Percentiles rank a stretch among this genome's conserved stretches.
These are phyloP conservation scores for Hirudinaria manillensis DNA, from an alignment of 2,888 invertebrate genomes.

Conservation along the genomic window DNA sequence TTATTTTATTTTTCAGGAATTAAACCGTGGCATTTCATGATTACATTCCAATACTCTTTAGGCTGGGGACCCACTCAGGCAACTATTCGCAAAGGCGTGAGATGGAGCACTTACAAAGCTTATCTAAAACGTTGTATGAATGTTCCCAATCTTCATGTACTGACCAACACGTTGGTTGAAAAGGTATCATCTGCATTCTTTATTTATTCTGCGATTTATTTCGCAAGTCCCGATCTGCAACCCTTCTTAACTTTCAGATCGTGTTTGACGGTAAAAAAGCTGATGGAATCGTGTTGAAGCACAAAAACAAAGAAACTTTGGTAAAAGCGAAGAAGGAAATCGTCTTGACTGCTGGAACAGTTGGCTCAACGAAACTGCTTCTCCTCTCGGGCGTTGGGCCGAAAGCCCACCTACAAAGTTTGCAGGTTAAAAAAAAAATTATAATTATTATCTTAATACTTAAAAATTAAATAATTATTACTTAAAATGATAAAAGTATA, in stretches of 20 bases:
- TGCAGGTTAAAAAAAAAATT: constrained; percentile 34
- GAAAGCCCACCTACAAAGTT: constrained; percentile 38
- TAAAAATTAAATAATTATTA: neutral
- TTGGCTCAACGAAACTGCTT: constrained; percentile 41
- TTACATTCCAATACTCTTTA: neutral
- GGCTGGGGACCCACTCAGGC: constrained; percentile 40
- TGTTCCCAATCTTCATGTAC: constrained; percentile 38
- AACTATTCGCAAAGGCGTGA: constrained; percentile 39
- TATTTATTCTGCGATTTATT: neutral
- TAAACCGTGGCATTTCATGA: neutral
- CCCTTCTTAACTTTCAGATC: constrained; percentile 37
- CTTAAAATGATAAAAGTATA: too few species aligned
- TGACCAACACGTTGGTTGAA: constrained; percentile 37
- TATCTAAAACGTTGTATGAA: constrained; percentile 39
- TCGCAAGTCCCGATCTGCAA: too few species aligned
- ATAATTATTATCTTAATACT: neutral
- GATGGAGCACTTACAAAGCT: constrained; percentile 40
- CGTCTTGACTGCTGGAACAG: constrained; percentile 41
- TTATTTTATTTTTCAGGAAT: neutral
- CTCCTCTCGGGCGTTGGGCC: constrained; percentile 43
- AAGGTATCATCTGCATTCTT: constrained; percentile 36
- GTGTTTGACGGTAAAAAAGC: constrained; percentile 41
- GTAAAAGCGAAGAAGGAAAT: constrained; percentile 38
- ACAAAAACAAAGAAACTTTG: constrained; percentile 32
- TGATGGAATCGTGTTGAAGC: constrained; percentile 36